A percentile compares a stretch with the other conserved stretches of the same genome.
These are phyloP conservation scores for Styela clava DNA, from an alignment of 23 tunicate genomes.

Conservation along the genomic window DNA sequence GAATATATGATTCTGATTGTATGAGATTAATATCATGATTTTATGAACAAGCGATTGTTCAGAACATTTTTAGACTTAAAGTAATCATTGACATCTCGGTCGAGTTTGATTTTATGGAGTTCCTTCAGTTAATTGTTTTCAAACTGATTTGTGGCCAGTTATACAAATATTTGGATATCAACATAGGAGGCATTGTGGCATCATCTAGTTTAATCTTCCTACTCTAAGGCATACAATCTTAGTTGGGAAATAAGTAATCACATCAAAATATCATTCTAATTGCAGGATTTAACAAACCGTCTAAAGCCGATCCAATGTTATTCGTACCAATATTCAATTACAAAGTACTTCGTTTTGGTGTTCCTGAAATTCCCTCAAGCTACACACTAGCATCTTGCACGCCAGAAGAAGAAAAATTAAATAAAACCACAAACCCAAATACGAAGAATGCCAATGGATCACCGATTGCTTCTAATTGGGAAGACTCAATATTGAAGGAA, in stretches of 20 bases:
- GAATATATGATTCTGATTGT: too few species aligned
- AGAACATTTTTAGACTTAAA: too few species aligned
- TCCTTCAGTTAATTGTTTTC: neutral
- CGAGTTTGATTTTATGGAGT: neutral
- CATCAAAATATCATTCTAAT: neutral
- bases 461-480: neutral
- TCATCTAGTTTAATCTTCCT: too few species aligned
- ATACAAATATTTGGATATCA: neutral
- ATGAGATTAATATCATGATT: too few species aligned
- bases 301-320: neutral
- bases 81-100: too few species aligned
- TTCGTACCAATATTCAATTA: neutral
- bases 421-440: neutral
- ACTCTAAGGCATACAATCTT: too few species aligned
- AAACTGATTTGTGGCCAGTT: neutral
- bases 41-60: too few species aligned
- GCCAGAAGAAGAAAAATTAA: neutral
- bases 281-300: neutral
- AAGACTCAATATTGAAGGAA: neutral
- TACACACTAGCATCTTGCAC: neutral
- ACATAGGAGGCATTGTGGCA: too few species aligned
- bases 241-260: too few species aligned
- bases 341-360: neutral
- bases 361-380: neutral
- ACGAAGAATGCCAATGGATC: neutral